Conservation (phyloP, 1,140 invertebrate genomes). For the Odontomachus brunneus region DNA sequence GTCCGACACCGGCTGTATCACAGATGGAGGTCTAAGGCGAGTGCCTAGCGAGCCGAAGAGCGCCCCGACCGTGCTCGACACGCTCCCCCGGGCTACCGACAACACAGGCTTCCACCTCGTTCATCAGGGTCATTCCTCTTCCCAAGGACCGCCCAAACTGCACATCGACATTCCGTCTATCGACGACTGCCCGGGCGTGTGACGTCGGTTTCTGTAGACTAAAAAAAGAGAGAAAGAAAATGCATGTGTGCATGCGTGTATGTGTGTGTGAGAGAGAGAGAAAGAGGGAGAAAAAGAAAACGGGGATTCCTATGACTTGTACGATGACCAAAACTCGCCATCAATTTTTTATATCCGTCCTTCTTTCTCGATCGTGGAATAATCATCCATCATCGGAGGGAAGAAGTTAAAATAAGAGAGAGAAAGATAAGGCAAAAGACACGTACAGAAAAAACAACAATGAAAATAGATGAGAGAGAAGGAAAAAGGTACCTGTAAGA, state of each 20-base stretch:
- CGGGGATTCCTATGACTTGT: not conserved
- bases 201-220: not conserved
- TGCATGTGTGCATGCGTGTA: not conserved
- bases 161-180: slow-evolving; percentile 81
- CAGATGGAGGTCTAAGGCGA: slow-evolving; percentile 80
- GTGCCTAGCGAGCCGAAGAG: slow-evolving; percentile 78
- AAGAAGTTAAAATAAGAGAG: not conserved
- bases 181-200: slow-evolving; percentile 76
- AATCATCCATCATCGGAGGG: no score
- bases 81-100: slow-evolving; percentile 67
- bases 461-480: not conserved
- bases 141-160: slow-evolving; percentile 74
- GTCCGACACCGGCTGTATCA: slow-evolving; percentile 76
- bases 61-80: slow-evolving; percentile 71
- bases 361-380: no score
- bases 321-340: not conserved
- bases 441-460: not conserved
- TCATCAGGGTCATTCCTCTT: slow-evolving; percentile 65
- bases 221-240: not conserved
- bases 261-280: not conserved
- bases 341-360: no score
- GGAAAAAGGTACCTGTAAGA: not conserved
- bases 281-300: not conserved
- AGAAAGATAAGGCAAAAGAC: not conserved
- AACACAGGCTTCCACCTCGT: slow-evolving; percentile 67